Evolutionary conservation across 2,113 vertebrate genomes (phyloP).

Genomic region (Ceyx melanurus): DNA sequence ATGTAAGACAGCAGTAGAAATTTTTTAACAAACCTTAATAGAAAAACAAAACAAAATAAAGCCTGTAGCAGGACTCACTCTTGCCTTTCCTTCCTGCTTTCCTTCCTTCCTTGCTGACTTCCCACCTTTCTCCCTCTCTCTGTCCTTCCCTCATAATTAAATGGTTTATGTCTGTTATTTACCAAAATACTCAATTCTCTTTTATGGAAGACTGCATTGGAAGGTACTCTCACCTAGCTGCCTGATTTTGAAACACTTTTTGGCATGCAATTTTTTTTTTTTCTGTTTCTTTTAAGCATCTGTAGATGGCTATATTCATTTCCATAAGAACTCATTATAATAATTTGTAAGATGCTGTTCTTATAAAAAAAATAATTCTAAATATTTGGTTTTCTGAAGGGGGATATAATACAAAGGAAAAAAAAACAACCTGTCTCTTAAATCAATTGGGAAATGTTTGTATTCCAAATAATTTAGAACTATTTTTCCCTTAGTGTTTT

Average conservation of each 20-base stretch:
- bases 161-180: background rate
- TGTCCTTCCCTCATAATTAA: background rate
- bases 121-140: accelerated
- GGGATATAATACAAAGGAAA: background rate
- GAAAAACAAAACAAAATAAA: background rate
- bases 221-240: background rate
- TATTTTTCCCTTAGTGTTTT: background rate
- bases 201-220: background rate
- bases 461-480: background rate
- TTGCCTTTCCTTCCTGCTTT: background rate
- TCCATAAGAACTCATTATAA: background rate
- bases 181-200: background rate
- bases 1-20: background rate
- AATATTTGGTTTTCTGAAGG: background rate
- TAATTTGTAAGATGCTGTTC: background rate
- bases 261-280: background rate
- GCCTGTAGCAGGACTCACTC: background rate
- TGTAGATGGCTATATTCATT: background rate
- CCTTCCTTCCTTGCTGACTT: accelerated
- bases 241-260: background rate
- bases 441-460: background rate
- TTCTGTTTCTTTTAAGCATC: background rate
- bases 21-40: background rate
- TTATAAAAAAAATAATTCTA: background rate
- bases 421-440: background rate